phyloP scores from a whole-genome alignment of 2,113 vertebrate species.

The Psettodes erumei region DNA sequence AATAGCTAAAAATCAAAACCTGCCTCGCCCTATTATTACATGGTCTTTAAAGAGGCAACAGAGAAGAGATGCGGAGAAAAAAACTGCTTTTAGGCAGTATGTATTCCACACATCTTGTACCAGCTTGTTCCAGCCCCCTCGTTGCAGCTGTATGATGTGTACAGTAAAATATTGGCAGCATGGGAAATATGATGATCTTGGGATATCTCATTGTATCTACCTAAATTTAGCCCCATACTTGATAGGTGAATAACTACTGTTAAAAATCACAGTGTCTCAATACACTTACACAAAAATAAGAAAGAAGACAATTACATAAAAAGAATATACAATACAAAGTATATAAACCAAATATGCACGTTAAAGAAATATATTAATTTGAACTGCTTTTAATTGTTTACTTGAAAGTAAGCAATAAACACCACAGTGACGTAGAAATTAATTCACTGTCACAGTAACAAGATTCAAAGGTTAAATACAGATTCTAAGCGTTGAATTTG shows the following conservation, averaged over 20 bases:
- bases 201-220: no score
- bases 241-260: no score
- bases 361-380: no score
- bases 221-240: no score
- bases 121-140: neutral
- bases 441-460: no score
- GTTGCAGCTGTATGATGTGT: neutral
- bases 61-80: neutral
- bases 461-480: neutral
- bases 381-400: no score
- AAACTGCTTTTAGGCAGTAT: neutral
- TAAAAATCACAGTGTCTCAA: neutral
- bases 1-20: slow-evolving; percentile 25
- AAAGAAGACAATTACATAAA: neutral
- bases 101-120: neutral
- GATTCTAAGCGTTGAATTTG: neutral
- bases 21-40: neutral
- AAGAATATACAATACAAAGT: no score
- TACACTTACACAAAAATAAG: neutral
- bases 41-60: neutral
- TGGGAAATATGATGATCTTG: no score
- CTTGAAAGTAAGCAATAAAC: neutral
- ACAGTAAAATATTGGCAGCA: no score
- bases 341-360: no score
- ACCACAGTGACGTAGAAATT: neutral